Base-by-base conservation (phyloP, 2,888 invertebrate species). In the Atethmia centrago region DNA sequence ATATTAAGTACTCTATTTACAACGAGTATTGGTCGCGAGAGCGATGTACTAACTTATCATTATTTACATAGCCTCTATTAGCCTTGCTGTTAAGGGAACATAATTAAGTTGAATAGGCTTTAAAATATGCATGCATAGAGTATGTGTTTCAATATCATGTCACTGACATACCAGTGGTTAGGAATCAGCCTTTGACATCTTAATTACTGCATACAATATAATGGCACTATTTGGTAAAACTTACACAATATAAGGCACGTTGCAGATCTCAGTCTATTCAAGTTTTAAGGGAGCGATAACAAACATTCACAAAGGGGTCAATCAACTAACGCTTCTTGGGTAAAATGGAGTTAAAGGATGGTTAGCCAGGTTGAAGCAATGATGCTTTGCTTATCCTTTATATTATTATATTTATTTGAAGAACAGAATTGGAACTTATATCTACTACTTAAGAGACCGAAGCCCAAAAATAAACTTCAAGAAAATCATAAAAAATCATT, bases 181-280 rank as follows among this genome's bases (percentile, higher is more conserved):
- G 16, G 31, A 51, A 64, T 80, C 82, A 64, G 72, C 63, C 77
- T 67, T 81, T 70, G 67, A 74, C 31, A 73, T 63, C 40, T 58
- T 74, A 74, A 69, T 72, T 74, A 71, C 53, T 81, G 51, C 62
- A 66, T 85, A 78, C 40, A 65, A 67, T 56, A 81, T 58, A 85
- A 91, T 91, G 90, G 91, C 91, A 91, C 92, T 87, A 80, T 85
- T 86, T 87, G 89, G 89, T 90, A 88, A 84, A 80, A 66, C 78
- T 83, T 85, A 84, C 45, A 67, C 80, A 73, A 56, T 83, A 76
- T 88, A 91, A 92, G 92, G 91, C 92, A 92, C 92, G 66, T 86
- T 74, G 61, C 82, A 86, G 84, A 88, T 31, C 16, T 64, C 65
- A 63, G 31, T 71, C 3, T 82, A 14, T 81, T 64, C 12, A 10